Evolutionary conservation across 2,113 vertebrate genomes (phyloP).

Genomic region (Pelecanoides urinatrix): DNA sequence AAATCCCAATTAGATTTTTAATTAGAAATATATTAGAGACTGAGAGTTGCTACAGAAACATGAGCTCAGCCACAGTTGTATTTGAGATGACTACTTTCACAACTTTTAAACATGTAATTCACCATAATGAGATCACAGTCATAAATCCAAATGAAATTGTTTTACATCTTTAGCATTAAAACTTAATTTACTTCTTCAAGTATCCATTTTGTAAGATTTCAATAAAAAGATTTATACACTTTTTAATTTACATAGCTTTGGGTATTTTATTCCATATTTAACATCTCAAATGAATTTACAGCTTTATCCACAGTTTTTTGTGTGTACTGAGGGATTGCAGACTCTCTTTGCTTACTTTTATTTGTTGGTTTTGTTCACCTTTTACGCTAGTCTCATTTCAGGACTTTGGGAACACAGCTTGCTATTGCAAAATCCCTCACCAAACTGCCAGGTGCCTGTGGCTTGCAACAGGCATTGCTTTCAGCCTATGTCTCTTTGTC

Average conservation of each 20-base stretch:
- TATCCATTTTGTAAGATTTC: neutral
- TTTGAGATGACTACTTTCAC: neutral
- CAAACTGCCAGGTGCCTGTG: neutral
- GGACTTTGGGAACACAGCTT: neutral
- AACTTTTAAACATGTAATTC: neutral
- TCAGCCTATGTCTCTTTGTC: neutral
- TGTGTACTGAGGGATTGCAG: neutral
- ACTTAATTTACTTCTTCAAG: neutral
- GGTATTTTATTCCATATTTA: neutral
- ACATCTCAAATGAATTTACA: neutral
- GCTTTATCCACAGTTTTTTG: neutral
- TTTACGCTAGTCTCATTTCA: neutral
- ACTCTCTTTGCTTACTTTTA: neutral
- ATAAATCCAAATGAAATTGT: neutral
- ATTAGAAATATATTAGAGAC: neutral
- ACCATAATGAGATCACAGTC: neutral
- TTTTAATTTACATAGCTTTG: neutral
- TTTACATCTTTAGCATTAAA: neutral
- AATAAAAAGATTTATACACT: neutral
- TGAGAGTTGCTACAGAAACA: neutral
- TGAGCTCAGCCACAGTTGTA: neutral
- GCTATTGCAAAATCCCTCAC: neutral
- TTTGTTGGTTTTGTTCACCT: neutral
- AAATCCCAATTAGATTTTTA: constrained; percentile 12
- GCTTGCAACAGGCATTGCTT: neutral